phyloP scores from a whole-genome alignment of 2,888 invertebrate species.

The Parascotia fuliginaria region DNA sequence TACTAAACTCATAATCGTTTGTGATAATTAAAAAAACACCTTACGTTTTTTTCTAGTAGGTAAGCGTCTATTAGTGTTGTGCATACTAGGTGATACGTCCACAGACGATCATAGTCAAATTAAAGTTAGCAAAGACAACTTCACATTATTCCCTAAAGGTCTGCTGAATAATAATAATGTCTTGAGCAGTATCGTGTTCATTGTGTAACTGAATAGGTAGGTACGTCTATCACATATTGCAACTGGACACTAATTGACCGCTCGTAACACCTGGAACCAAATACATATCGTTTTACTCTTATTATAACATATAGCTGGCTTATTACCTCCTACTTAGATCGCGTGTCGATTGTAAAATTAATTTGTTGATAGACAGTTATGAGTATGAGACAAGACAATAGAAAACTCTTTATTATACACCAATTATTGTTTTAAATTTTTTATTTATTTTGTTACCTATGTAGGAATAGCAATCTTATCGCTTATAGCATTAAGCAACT shows the following conservation, averaged over 20 bases:
- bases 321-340: conserved; percentile 35
- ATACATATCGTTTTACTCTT: conserved; percentile 41
- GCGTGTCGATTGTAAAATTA: conserved; percentile 9
- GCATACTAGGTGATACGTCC: no score
- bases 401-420: no score
- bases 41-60: conserved; percentile 12
- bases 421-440: no score
- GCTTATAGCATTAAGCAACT: no score
- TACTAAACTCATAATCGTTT: no score
- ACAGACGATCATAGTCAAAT: conserved; percentile 5
- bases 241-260: conserved; percentile 43
- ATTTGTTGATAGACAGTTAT: conserved; percentile 16
- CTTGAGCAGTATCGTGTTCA: conserved; percentile 35
- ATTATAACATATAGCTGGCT: conserved; percentile 14
- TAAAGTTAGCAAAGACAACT: conserved; percentile 12
- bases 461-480: no score
- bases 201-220: conserved; percentile 41
- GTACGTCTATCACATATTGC: conserved; percentile 43
- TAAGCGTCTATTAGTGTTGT: conserved; percentile 11
- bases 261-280: conserved; percentile 42
- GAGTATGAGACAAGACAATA: no score
- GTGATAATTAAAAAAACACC: not conserved
- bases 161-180: conserved; percentile 32
- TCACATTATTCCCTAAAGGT: conserved; percentile 19
- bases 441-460: no score